These are phyloP conservation scores for Caenorhabditis imperialis DNA, from an alignment of 2,888 invertebrate species.

Conservation along the genomic window DNA sequence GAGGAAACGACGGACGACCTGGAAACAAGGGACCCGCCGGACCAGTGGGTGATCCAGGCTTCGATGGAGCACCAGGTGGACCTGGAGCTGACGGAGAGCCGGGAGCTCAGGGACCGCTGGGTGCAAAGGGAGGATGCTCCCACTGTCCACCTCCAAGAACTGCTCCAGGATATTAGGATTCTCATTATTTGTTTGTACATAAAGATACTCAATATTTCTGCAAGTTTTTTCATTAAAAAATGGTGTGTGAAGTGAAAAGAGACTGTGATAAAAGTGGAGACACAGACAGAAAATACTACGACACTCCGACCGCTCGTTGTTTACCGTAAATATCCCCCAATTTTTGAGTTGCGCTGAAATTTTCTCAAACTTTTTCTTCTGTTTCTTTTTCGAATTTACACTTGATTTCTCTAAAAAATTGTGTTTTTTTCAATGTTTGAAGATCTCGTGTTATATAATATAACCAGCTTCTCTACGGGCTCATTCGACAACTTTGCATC, in stretches of 20 bases:
- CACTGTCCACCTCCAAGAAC: constrained; percentile 67
- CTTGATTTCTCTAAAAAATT: neutral
- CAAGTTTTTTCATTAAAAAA: no score
- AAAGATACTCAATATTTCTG: constrained; percentile 14
- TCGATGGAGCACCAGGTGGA: constrained; percentile 51
- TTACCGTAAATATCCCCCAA: constrained; percentile 5
- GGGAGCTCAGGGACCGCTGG: constrained; percentile 41
- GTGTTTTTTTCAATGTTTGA: no score
- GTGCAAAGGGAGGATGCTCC: constrained; percentile 43
- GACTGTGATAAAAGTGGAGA: constrained; percentile 15
- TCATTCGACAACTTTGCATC: no score
- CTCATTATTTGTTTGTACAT: constrained; percentile 35
- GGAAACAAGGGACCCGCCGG: constrained; percentile 48
- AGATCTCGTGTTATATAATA: no score
- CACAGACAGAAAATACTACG: constrained; percentile 36
- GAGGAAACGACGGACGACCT: constrained; percentile 55
- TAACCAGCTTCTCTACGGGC: no score
- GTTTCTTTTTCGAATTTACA: constrained; percentile 1
- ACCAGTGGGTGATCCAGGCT: constrained; percentile 45
- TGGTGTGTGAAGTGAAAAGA: neutral
- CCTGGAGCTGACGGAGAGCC: constrained; percentile 49
- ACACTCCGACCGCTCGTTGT: constrained; percentile 17
- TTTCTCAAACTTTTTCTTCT: neutral
- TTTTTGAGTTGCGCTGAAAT: constrained; percentile 2
- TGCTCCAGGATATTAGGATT: constrained; percentile 62